Evolutionary conservation across 2,888 invertebrate species (phyloP), one percentile per base, ranked within the genome.

Genomic region (Miltochrista miniata): DNA sequence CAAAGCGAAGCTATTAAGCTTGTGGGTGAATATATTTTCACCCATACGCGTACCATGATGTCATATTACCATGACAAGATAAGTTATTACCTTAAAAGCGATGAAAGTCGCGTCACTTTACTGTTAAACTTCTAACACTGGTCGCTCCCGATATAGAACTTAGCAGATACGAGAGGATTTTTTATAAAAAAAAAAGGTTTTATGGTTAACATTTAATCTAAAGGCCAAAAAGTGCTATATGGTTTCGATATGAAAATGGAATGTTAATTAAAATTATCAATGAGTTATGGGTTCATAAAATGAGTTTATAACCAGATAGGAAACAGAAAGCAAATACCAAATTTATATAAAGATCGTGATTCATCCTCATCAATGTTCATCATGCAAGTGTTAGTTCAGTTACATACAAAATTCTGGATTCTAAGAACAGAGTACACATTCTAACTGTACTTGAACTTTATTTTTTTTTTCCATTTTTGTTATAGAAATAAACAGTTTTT

Each of bases 11-110:
- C 64, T 66, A 51, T 39, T 52, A 55, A 63, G 79, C 57, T 70
- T 71, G 88, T 89, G 89, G 87, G 89, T 87, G 87, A 89, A 83
- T 85, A 82, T 79, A 84, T 88, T 86, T 88, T 86, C 83, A 79
- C 78, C 87, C 85, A 81, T 85, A 87, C 87, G 80, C 72, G 80
- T 58, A 67, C 45, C 65, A 66, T 90, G 90, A 90, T 81, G 89
- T 90, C 90, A 90, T 83, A 45, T 70, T 76, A 77, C 76, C 59
- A 71, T 49, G 69, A 61, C 75, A 76, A 79, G 84, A 83, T 83
- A 83, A 81, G 76, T 71, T 74, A 73, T 73, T 51, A 52, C 80
- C 79, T 74, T 80, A 75, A 75, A 56, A 5, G 76, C 54, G 71
- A 74, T 66, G 72, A 70, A 73, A 76, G 69, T 72, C 64, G 67